Percentiles rank a stretch among this genome's conserved stretches.
These are phyloP conservation scores for Poeciliopsis occidentalis DNA, from an alignment of 2,113 vertebrate species.

Conservation along the genomic window DNA sequence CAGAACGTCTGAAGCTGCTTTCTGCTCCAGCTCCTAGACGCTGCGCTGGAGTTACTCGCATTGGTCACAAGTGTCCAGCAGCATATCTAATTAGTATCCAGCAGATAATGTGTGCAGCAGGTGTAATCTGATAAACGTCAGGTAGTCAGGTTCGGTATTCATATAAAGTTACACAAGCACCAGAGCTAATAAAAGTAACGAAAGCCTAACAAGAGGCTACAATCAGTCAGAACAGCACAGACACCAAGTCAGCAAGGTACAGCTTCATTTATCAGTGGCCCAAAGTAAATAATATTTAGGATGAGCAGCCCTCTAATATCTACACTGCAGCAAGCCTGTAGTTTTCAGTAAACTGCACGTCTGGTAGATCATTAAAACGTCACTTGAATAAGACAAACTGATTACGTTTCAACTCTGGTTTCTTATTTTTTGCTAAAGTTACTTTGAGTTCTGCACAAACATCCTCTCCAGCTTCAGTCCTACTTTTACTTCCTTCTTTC, in stretches of 20 bases:
- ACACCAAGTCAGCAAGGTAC: constrained; percentile 46
- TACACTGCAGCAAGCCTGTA: constrained; percentile 21
- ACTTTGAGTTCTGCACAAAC: background rate
- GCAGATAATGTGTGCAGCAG: background rate
- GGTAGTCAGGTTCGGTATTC: constrained; percentile 9
- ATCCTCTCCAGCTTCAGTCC: background rate
- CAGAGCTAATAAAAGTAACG: constrained; percentile 2
- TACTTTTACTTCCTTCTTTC: background rate
- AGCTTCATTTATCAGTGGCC: constrained; percentile 35
- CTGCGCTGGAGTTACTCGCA: background rate
- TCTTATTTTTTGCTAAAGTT: constrained; percentile 4
- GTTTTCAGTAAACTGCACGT: constrained; percentile 19
- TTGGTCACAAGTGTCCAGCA: constrained; percentile 5
- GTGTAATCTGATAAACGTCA: constrained; percentile 43
- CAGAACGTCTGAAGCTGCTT: background rate
- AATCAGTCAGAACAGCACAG: constrained; percentile 20
- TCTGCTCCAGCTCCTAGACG: background rate
- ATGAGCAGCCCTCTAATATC: constrained; percentile 26
- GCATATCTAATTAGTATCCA: constrained; percentile 19
- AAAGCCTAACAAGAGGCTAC: constrained; percentile 33
- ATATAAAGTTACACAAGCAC: constrained; percentile 5
- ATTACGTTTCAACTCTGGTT: constrained; percentile 23
- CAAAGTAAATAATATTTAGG: constrained; percentile 47
- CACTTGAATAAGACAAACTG: constrained; percentile 25
- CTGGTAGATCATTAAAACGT: constrained; percentile 14